Evolutionary conservation across 2,888 invertebrate genomes (phyloP), one percentile per base, ranked within the genome.

Genomic region (Erpobdella octoculata): DNA sequence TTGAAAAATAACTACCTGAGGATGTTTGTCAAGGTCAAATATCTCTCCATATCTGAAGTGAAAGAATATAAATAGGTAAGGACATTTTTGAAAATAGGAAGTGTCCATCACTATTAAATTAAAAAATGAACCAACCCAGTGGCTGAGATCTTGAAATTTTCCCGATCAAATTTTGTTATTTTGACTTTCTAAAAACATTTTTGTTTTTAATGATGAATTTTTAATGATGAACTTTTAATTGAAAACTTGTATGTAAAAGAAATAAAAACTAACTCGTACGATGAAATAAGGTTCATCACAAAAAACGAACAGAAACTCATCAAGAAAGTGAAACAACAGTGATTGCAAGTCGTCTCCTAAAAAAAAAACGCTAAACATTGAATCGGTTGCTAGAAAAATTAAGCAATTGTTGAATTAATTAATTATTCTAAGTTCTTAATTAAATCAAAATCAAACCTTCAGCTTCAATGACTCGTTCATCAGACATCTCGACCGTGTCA

Each of bases 251-350:
- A 61, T 25, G 15, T 38, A 48, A 70, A 18, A 12, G n/a, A 15
- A 33, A 66, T 28, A 31, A 35, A 18, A 28, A 75, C 82, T 79
- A 84, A 88, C 88, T 81, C 86, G 85, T 1, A 87, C 85, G 70
- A 96, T 90, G 79, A 96, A 86, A 84, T 85, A 90, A 0, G 93
- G 93, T 80, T 97, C 98, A 1, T 90, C 92, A 76, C 90, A 90
- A 83, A 99, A 98, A 71, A 93, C 84, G 82, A 89, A 98, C 9
- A 98, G 85, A 75, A 94, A 87, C 84, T 98, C 97, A 82, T 98
- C 95, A 61, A 98, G 86, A 81, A 93, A 95, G 80, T 93, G 91
- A 80, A 89, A 98, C 0, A 98, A 85, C 9, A 98, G 85, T 21
- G 91, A 89, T 79, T 91, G 87, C 81, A 95, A 81, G 82, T 98